These are phyloP conservation scores for Pectinophora gossypiella DNA, from an alignment of 1,140 invertebrate species.

Conservation along the genomic window DNA sequence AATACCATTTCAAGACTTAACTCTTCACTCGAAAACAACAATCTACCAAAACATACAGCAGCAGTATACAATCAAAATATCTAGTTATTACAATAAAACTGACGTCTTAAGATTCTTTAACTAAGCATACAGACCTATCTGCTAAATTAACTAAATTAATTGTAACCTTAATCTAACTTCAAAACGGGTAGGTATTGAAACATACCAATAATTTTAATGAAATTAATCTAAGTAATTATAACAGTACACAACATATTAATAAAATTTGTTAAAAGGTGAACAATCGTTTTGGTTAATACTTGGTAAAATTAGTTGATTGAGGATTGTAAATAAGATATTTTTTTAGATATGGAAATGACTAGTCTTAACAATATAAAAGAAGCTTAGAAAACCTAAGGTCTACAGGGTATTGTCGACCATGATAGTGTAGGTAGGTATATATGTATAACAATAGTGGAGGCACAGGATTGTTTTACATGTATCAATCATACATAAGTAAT, in stretches of 20 bases:
- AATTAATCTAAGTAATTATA: constrained; percentile 44
- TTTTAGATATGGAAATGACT: constrained; percentile 33
- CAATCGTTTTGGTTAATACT: constrained; percentile 69
- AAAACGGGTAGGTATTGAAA: constrained; percentile 41
- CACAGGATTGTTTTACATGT: constrained; percentile 12
- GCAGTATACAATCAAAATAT: neutral
- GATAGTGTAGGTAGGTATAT: no score
- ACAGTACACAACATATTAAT: constrained; percentile 63
- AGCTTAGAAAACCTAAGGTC: neutral
- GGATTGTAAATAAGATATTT: constrained; percentile 22
- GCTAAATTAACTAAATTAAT: constrained; percentile 35
- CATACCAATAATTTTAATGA: constrained; percentile 40
- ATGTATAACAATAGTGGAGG: constrained; percentile 17
- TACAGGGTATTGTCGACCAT: constrained; percentile 4
- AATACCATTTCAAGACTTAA: neutral
- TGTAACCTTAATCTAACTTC: constrained; percentile 27
- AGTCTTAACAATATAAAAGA: constrained; percentile 22
- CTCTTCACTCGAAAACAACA: neutral
- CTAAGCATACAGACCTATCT: constrained; percentile 30
- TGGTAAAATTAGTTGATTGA: constrained; percentile 46
- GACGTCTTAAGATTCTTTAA: constrained; percentile 25
- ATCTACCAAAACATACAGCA: neutral
- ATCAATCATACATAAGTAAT: no score
- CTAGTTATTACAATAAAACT: neutral
- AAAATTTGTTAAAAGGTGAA: constrained; percentile 68